Conservation (phyloP, 2,888 invertebrate genomes). For the Diplazon laetatorius region DNA sequence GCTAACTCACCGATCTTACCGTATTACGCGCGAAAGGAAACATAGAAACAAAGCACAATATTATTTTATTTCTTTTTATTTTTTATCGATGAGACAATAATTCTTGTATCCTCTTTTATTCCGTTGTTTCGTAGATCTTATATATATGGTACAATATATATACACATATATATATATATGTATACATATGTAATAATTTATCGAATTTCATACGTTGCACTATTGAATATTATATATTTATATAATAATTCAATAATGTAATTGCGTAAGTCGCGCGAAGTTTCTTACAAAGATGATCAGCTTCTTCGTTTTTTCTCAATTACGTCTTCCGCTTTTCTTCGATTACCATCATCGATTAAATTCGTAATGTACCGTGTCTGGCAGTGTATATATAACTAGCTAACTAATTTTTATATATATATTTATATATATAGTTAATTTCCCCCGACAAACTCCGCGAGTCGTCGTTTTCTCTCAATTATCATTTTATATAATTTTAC, state of each 20-base stretch:
- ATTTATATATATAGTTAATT: conserved; percentile 21
- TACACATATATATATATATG: not conserved
- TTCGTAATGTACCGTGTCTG: conserved; percentile 78
- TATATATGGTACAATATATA: conserved; percentile 58
- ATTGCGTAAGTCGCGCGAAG: conserved; percentile 55
- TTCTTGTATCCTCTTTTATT: conserved; percentile 39
- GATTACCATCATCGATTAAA: conserved; percentile 76
- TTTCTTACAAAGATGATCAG: conserved; percentile 53
- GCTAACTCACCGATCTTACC: too few species aligned
- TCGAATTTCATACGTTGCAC: conserved; percentile 63
- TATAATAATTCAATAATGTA: conserved; percentile 59
- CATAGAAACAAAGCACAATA: too few species aligned
- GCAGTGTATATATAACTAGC: conserved; percentile 77
- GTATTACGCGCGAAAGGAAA: too few species aligned
- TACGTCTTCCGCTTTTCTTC: conserved; percentile 42
- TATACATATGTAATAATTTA: conserved; percentile 58
- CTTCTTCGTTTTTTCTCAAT: conserved; percentile 32
- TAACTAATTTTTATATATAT: conserved; percentile 59
- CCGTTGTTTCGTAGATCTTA: conserved; percentile 52
- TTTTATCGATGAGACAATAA: conserved; percentile 46
- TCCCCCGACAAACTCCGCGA: conserved; percentile 24
- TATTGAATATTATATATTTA: conserved; percentile 45
- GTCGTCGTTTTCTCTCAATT: not conserved
- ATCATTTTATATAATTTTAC: conserved; percentile 1
- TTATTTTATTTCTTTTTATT: too few species aligned